Evolutionary conservation across 2,797 vertebrate species (phyloP).

Genomic region (Semaprochilodus insignis): DNA sequence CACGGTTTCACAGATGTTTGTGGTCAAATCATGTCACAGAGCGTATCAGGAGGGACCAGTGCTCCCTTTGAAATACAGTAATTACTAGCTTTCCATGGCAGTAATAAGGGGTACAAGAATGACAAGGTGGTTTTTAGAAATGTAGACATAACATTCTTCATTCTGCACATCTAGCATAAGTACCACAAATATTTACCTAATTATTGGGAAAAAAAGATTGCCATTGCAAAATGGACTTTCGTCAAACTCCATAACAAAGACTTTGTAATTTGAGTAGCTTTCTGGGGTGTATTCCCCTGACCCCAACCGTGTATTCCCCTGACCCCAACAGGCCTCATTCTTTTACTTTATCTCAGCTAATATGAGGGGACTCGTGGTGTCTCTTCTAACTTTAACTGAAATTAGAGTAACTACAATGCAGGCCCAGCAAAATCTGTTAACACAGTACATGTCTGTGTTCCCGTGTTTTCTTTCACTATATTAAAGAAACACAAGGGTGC

Average conservation of each 20-base stretch:
- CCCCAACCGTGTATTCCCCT: neutral
- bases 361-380: neutral
- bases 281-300: neutral
- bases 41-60: neutral
- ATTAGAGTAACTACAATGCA: neutral
- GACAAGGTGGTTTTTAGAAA: slow-evolving; percentile 6
- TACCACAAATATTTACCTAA: neutral
- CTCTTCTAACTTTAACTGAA: neutral
- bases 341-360: neutral
- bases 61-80: neutral
- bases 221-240: neutral
- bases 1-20: neutral
- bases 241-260: neutral
- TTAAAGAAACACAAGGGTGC: neutral
- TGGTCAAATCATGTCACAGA: slow-evolving; percentile 24
- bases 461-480: neutral
- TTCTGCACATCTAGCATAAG: neutral
- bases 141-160: neutral
- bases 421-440: neutral
- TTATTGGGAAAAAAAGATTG: neutral
- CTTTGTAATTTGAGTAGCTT: neutral
- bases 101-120: neutral
- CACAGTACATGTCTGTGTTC: neutral
- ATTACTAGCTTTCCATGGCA: neutral
- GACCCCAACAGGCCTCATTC: neutral